Base-by-base conservation (phyloP, 2,888 invertebrate genomes). In the Noctuana brunneofusca region DNA sequence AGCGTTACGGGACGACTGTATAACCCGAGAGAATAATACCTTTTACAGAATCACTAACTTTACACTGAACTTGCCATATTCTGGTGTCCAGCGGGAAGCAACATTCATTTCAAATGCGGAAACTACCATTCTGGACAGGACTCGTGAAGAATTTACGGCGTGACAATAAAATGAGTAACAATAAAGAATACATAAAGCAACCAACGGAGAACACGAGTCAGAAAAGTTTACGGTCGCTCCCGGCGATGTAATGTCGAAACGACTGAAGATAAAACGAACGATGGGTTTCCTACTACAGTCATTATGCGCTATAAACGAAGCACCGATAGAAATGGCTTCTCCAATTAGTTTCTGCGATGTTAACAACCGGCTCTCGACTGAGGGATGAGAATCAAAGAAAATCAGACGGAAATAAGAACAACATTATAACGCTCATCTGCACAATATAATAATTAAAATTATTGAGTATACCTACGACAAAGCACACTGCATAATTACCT, bases 91-190 rank as follows among this genome's bases (percentile, higher is more conserved):
- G 49, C 55, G 38, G 20, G 27, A 57, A 32, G 8, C n/a, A 35
- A 48, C 38, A 56, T 60, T 46, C 38, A 30, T 30, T 56, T 48
- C 27, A 38, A 48, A 55, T 48, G 49, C 55, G 49, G 62, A 62
- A 62, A 56, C 55, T 16, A 32, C 35, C 38, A 58, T 62, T 58
- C 35, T 20, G 18, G 43, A 24, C 43, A 56, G 57, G 57, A 38
- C 38, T 50, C 32, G 24, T 56, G 52, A 59, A 46, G 49, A 60
- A 43, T 65, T 65, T 64, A 66, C 52, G 57, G 60, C 27, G 35
- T 12, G 57, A 50, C 56, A 46, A 60, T 62, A 66, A 64, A 64
- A 43, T n/a, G 58, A 38, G 35, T 22, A 30, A 54, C 53, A 43
- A 38, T 50, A 54, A 60, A 50, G 55, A 62, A 62, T 55, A 55